Conservation (phyloP, 1,140 invertebrate species). For the Varroa destructor region DNA sequence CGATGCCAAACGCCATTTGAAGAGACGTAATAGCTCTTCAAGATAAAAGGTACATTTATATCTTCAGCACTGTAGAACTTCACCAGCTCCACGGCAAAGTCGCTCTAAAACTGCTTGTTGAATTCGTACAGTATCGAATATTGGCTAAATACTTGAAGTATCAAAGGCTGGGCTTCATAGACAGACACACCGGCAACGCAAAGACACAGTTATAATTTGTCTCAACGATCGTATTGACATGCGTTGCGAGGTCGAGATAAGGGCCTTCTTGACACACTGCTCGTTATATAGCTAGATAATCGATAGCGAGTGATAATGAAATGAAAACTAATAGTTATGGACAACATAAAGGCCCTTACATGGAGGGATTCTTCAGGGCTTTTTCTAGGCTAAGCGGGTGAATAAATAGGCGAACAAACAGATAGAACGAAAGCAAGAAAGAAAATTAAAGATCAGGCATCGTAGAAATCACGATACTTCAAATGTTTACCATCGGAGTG, state of each 20-base stretch:
- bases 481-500: too few relatives aligned
- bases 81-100: not conserved
- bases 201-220: slow-evolving; percentile 21
- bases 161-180: too few relatives aligned
- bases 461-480: too few relatives aligned
- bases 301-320: not conserved
- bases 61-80: not conserved
- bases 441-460: too few relatives aligned
- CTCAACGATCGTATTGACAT: slow-evolving; percentile 10
- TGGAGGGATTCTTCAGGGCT: not conserved
- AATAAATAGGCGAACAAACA: too few relatives aligned
- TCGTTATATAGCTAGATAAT: not conserved
- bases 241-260: slow-evolving; percentile 15
- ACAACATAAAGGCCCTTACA: not conserved
- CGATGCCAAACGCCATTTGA: slow-evolving; percentile 8
- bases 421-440: too few relatives aligned
- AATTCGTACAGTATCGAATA: not conserved
- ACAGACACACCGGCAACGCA: not conserved
- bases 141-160: not conserved
- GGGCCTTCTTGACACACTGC: not conserved
- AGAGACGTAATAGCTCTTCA: slow-evolving; percentile 22
- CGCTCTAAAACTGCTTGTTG: slow-evolving; percentile 2
- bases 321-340: not conserved
- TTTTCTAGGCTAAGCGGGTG: too few relatives aligned
- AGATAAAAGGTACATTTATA: too few relatives aligned